These are phyloP conservation scores for Siniperca undulata DNA, from an alignment of 2,797 vertebrate species.

Conservation along the genomic window DNA sequence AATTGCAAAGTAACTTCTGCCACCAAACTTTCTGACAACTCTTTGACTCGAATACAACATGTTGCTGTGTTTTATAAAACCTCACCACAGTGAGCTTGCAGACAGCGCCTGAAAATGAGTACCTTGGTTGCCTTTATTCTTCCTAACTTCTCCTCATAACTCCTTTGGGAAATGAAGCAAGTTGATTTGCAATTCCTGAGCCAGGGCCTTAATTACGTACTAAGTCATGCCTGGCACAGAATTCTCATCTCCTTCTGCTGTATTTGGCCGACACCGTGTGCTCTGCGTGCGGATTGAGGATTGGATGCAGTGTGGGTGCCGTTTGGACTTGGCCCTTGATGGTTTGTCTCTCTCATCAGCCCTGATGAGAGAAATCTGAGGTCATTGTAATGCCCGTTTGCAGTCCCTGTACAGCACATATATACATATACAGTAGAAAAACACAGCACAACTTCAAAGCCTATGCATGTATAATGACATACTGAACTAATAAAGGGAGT, in stretches of 20 bases:
- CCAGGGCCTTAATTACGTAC: slow-evolving; percentile 85
- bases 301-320: slow-evolving; percentile 74
- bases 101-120: slow-evolving; percentile 54
- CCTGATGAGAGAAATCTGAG: slow-evolving; percentile 67
- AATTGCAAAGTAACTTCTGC: slow-evolving; percentile 58
- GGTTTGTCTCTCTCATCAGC: slow-evolving; percentile 71
- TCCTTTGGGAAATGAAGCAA: slow-evolving; percentile 80
- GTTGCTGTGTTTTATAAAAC: slow-evolving; percentile 41
- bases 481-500: slow-evolving; percentile 80
- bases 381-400: slow-evolving; percentile 72
- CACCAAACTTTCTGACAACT: slow-evolving; percentile 47
- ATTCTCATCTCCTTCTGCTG: slow-evolving; percentile 84
- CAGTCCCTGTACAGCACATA: slow-evolving; percentile 29
- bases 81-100: slow-evolving; percentile 34
- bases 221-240: slow-evolving; percentile 87
- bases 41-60: slow-evolving; percentile 14
- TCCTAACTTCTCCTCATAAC: slow-evolving; percentile 79
- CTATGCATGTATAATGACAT: slow-evolving; percentile 79
- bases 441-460: slow-evolving; percentile 64
- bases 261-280: slow-evolving; percentile 81
- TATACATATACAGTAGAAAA: slow-evolving; percentile 62
- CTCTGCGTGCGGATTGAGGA: slow-evolving; percentile 77
- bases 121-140: slow-evolving; percentile 78
- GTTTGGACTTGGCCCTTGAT: slow-evolving; percentile 73
- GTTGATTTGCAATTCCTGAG: slow-evolving; percentile 84